Base-by-base conservation (phyloP, 2,113 vertebrate species). In the Leptocoma aspasia region DNA sequence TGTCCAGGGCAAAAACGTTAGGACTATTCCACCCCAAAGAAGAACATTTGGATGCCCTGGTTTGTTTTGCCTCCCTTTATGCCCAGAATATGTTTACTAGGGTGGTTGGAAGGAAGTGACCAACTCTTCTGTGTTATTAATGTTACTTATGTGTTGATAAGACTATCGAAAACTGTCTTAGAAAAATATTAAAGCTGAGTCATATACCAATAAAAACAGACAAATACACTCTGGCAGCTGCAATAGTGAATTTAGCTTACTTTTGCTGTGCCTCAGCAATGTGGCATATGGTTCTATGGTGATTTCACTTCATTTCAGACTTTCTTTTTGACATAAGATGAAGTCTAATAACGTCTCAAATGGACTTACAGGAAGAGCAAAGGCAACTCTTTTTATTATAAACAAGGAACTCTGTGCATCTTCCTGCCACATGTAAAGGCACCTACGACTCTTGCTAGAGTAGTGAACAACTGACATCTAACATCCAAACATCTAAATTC, bases 101-200 rank as follows among this genome's bases (percentile, higher is more conserved):
- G 47, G 33, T 81, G 41, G 11, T 61, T 95, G 52, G 26, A 86
- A 89, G 83, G n/a, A 92, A 94, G 39, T 69, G 50, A 80, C 63
- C 7, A 3, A 18, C 54, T 50, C 75, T 81, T 37, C n/a, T 73
- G 15, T 78, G 47, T 82, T 89, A 73, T 50, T 90, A 64, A 78
- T 78, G 33, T 72, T 88, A 77, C 47, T 90, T 63, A 54, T 73
- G 65, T 94, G 64, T 70, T 28, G 0, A 64, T 57, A 81, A 60
- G 70, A 86, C 86, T 89, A 93, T 86, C 47, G 95, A 94, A 60
- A 92, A 54, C 52, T 84, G 33, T 73, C 79, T 93, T 73, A 78
- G 69, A 84, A 94, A 94, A 95, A 89, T 94, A 91, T 89, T 91
- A 89, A 92, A 71, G 56, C 91, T 94, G 94, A 96, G 64, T 89